Base-by-base conservation (phyloP, 2,888 invertebrate genomes). In the Tenthredo notha region DNA sequence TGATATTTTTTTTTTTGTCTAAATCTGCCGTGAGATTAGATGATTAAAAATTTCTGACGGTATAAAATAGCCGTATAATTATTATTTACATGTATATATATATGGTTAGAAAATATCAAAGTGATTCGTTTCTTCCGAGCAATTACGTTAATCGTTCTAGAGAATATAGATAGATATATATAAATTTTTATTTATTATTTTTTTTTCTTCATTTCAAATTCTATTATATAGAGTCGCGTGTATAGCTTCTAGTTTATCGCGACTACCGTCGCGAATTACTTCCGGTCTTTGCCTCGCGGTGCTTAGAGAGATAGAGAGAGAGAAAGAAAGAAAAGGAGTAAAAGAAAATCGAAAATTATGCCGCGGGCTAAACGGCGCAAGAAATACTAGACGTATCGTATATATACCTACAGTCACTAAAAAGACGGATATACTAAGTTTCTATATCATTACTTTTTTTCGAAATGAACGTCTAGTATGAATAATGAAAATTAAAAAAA, bases 181-280 rank as follows among this genome's bases (percentile, higher is more conserved):
- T 50, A 5, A 50, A 50, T 50, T n/a, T 18, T n/a, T 50, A n/a
- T n/a, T 50, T 18, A n/a, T 50, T 61, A 25, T 61, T 61, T 25
- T 61, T 25, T 9, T 25, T 25, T 10, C 61, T n/a, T n/a, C n/a
- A n/a, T n/a, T n/a, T n/a, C n/a, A n/a, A 61, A 25, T 61, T 25
- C 61, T 25, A 61, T 61, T 15, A 33, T 12, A 25, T 3, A 29
- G 18, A 67, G 67, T 67, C 67, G 67, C 67, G 67, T 67, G 67
- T 67, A 75, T 5, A 50, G 47, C 74, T 40, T 18, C 40, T 74
- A 54, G 77, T 77, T 77, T 40, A 50, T 80, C 80, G 58, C 80
- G n/a, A 25, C 29, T 18, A 80, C 40, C 58, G 80, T 80, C 61
- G 80, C 80, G 61, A 80, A 80, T 65, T 58, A 61, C 80, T 80